Evolutionary conservation across 2,113 vertebrate species (phyloP).

Genomic region (Petroica traversi): DNA sequence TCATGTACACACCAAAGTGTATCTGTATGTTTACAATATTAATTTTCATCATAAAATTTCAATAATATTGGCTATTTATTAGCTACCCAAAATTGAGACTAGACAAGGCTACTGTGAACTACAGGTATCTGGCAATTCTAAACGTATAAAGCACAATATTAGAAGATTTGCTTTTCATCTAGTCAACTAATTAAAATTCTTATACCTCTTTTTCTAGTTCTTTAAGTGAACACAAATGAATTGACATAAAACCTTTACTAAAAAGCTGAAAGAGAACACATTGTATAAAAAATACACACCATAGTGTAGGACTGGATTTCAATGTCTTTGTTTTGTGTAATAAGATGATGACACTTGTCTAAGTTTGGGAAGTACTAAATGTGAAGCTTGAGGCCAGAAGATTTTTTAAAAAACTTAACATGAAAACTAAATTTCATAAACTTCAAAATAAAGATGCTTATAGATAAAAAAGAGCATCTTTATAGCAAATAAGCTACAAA

Average conservation of each 20-base stretch:
- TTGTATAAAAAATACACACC: background rate
- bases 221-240: background rate
- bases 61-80: background rate
- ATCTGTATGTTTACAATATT: background rate
- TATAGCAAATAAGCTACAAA: background rate
- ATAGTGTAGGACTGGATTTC: background rate
- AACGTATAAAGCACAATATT: background rate
- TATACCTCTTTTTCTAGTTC: background rate
- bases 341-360: rapidly evolving
- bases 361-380: background rate
- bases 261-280: background rate
- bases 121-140: background rate
- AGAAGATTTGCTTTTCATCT: background rate
- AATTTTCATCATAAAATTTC: background rate
- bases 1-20: background rate
- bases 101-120: background rate
- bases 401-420: background rate
- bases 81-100: background rate
- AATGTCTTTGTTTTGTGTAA: background rate
- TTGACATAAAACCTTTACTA: background rate
- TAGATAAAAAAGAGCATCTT: background rate
- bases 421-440: background rate
- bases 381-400: background rate
- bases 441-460: background rate
- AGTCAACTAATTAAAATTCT: background rate